Percentiles rank a stretch among this genome's conserved stretches.
phyloP scores from a whole-genome alignment of 2,797 vertebrate genomes.

The Pseudochirops corinnae region DNA sequence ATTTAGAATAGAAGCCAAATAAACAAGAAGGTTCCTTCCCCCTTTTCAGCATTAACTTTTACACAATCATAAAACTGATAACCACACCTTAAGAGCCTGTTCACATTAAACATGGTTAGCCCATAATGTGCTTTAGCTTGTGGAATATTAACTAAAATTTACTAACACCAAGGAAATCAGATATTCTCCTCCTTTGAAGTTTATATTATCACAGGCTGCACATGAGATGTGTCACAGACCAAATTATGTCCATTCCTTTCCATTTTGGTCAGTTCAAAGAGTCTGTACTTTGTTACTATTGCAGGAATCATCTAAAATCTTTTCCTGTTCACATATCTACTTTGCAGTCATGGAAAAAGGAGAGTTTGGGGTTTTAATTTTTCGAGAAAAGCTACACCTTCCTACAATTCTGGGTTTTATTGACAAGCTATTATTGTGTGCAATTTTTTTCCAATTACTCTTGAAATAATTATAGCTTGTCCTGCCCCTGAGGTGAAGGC shows the following conservation, averaged over 20 bases:
- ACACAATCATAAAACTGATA: neutral
- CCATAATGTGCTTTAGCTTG: neutral
- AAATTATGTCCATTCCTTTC: neutral
- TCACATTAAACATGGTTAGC: neutral
- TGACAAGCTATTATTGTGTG: slow-evolving; percentile 37
- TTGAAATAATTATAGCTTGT: slow-evolving; percentile 56
- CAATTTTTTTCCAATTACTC: slow-evolving; percentile 35
- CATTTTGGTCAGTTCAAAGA: neutral
- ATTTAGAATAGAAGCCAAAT: slow-evolving; percentile 24
- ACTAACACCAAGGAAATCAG: slow-evolving; percentile 25
- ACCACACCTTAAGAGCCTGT: neutral
- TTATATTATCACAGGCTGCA: slow-evolving; percentile 35
- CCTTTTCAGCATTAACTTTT: neutral
- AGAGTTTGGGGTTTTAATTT: slow-evolving; percentile 54
- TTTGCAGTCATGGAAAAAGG: slow-evolving; percentile 18
- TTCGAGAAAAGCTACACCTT: neutral
- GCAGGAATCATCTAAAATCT: slow-evolving; percentile 10
- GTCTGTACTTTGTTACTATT: slow-evolving; percentile 53
- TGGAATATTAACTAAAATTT: neutral
- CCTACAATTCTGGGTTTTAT: slow-evolving; percentile 32
- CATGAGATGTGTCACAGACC: neutral
- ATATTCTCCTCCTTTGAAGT: neutral
- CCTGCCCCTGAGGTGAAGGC: neutral
- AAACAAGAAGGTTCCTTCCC: neutral
- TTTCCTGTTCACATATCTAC: slow-evolving; percentile 13